Conservation (phyloP, 2,797 vertebrate genomes). For the Lepilemur septentrionalis region DNA sequence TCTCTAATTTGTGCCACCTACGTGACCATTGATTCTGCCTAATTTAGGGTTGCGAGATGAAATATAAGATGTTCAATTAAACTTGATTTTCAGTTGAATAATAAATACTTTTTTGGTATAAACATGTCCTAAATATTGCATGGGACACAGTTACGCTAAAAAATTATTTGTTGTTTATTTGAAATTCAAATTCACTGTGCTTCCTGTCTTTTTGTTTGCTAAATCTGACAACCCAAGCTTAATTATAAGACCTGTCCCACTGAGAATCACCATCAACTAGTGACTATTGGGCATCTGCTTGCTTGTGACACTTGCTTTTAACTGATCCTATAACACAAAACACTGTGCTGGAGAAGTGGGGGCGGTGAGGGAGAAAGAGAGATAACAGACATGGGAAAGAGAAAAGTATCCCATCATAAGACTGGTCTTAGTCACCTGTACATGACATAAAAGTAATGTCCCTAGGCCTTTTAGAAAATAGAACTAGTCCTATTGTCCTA, state of each 20-base stretch:
- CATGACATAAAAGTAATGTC: background rate
- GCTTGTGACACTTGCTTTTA: background rate
- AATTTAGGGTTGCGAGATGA: conserved; percentile 22
- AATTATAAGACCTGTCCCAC: background rate
- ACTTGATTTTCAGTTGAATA: background rate
- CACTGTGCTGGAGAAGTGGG: background rate
- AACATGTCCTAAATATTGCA: conserved; percentile 2
- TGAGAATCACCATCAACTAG: background rate
- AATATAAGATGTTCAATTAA: background rate
- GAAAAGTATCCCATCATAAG: background rate
- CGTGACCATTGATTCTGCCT: background rate
- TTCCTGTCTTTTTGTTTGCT: conserved; percentile 37
- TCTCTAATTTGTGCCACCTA: background rate
- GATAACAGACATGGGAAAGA: background rate
- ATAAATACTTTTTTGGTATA: background rate
- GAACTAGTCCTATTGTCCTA: conserved; percentile 23
- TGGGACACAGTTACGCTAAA: background rate
- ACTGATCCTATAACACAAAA: background rate
- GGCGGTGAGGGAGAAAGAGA: background rate
- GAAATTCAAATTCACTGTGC: conserved; percentile 25
- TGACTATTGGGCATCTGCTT: background rate
- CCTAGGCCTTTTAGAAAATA: background rate
- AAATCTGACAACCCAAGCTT: background rate
- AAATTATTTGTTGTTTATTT: background rate
- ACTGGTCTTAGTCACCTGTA: background rate